A percentile compares a stretch with the other conserved stretches of the same genome.
These are phyloP conservation scores for Chelon auratus DNA, from an alignment of 2,797 vertebrate species.

Conservation along the genomic window DNA sequence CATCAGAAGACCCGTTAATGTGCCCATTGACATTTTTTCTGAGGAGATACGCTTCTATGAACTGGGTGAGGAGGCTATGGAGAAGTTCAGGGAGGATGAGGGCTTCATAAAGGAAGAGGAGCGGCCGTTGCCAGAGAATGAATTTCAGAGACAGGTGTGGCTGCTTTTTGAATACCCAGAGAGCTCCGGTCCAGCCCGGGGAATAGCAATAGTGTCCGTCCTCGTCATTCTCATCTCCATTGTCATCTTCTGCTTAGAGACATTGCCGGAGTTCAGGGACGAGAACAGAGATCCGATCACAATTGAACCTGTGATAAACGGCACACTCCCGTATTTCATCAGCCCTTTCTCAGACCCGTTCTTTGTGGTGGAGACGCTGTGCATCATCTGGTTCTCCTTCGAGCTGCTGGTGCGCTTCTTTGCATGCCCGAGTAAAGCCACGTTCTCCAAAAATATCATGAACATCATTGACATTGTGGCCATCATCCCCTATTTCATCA, in stretches of 20 bases:
- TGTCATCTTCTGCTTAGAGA: conserved; percentile 98
- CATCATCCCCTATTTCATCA: conserved; percentile 99
- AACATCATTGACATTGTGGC: conserved; percentile 99
- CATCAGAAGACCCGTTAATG: conserved; percentile 95
- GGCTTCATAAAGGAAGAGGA: conserved; percentile 99
- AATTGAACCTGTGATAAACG: conserved; percentile 76
- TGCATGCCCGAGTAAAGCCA: conserved; percentile 96
- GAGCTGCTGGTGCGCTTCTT: conserved; percentile 97
- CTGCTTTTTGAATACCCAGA: conserved; percentile 97
- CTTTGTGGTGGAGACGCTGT: conserved; percentile 98
- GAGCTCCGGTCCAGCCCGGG: conserved; percentile 95
- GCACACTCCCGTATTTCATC: conserved; percentile 78
- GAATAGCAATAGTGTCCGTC: conserved; percentile 97
- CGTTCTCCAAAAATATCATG: conserved; percentile 98
- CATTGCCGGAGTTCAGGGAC: conserved; percentile 95
- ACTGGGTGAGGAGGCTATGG: conserved; percentile 98
- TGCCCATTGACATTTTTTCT: conserved; percentile 98
- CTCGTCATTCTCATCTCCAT: conserved; percentile 98
- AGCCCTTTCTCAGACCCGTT: conserved; percentile 95
- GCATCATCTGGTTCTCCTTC: conserved; percentile 99
- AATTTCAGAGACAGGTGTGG: conserved; percentile 98
- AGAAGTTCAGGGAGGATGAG: conserved; percentile 98
- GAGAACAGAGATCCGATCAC: conserved; percentile 88
- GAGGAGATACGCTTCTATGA: conserved; percentile 99
- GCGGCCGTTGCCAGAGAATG: conserved; percentile 92